These are phyloP conservation scores for Minunthozetes semirufus DNA, from an alignment of 2,888 invertebrate genomes.

Conservation along the genomic window DNA sequence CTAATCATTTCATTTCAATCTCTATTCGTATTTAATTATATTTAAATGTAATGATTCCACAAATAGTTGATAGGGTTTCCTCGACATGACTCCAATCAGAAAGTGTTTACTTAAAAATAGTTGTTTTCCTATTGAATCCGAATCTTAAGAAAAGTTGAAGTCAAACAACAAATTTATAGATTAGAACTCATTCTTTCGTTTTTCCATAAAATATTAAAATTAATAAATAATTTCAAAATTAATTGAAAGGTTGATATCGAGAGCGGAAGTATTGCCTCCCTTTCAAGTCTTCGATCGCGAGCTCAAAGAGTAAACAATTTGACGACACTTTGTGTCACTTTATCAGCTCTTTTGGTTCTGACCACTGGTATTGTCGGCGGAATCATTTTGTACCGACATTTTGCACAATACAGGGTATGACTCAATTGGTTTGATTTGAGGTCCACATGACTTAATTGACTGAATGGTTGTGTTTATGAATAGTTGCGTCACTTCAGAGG, in stretches of 20 bases:
- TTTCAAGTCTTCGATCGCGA: neutral
- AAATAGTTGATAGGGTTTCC: no score
- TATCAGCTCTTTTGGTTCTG: slow-evolving; percentile 63
- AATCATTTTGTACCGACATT: slow-evolving; percentile 67
- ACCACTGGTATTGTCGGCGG: slow-evolving; percentile 64
- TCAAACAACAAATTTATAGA: no score
- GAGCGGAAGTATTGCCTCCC: neutral
- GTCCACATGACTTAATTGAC: neutral
- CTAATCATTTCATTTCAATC: no score
- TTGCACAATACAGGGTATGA: slow-evolving; percentile 54
- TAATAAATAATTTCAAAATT: no score
- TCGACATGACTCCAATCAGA: no score
- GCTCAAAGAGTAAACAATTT: slow-evolving; percentile 44
- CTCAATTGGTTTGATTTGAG: neutral
- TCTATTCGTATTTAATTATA: no score
- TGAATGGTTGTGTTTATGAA: neutral
- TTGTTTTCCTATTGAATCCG: no score
- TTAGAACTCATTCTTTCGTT: no score
- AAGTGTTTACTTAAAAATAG: no score
- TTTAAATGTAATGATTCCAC: no score
- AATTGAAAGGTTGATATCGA: slow-evolving; percentile 16
- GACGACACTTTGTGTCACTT: slow-evolving; percentile 61
- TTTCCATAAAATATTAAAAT: no score
- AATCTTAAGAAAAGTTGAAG: no score
- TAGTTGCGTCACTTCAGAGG: slow-evolving; percentile 59